These are phyloP conservation scores for Poeciliopsis occidentalis DNA, from an alignment of 2,113 vertebrate genomes.

Conservation along the genomic window DNA sequence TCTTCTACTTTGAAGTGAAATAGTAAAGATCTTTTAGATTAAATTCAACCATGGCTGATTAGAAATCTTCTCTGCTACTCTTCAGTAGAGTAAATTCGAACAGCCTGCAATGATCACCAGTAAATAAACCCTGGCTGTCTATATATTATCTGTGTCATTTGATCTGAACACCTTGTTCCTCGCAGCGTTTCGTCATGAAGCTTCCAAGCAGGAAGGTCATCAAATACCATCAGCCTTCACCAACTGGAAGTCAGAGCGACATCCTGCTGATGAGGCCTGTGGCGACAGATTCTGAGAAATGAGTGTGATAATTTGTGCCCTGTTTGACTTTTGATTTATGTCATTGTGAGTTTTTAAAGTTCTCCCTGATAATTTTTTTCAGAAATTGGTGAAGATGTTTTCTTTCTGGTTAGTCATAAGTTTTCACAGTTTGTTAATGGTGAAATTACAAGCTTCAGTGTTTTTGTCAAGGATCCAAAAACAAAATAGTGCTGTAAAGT, in stretches of 20 bases:
- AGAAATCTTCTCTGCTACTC: not conserved
- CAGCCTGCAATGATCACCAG: not conserved
- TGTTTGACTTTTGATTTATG: not conserved
- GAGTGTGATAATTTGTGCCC: not conserved
- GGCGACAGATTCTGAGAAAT: slow-evolving; percentile 15
- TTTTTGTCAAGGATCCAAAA: not conserved
- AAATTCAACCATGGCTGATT: not conserved
- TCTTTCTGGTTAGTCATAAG: not conserved
- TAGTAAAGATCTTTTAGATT: not conserved
- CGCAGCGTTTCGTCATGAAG: slow-evolving; percentile 19
- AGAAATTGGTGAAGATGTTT: no score
- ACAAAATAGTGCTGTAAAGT: no score
- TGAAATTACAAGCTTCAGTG: not conserved
- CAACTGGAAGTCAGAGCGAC: slow-evolving; percentile 8
- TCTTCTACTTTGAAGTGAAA: no score
- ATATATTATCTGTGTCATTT: not conserved
- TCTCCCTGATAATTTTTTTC: not conserved
- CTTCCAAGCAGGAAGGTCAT: slow-evolving; percentile 16
- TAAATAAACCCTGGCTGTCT: not conserved
- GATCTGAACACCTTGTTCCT: slow-evolving; percentile 31
- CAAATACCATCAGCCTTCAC: slow-evolving; percentile 17
- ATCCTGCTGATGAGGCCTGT: not conserved
- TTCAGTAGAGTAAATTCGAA: not conserved
- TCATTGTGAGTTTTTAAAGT: not conserved
- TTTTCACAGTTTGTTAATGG: not conserved